A percentile compares a stretch with the other conserved stretches of the same genome.
Conservation (phyloP, 1,140 invertebrate species). For the Lasioglossum baleicum region DNA sequence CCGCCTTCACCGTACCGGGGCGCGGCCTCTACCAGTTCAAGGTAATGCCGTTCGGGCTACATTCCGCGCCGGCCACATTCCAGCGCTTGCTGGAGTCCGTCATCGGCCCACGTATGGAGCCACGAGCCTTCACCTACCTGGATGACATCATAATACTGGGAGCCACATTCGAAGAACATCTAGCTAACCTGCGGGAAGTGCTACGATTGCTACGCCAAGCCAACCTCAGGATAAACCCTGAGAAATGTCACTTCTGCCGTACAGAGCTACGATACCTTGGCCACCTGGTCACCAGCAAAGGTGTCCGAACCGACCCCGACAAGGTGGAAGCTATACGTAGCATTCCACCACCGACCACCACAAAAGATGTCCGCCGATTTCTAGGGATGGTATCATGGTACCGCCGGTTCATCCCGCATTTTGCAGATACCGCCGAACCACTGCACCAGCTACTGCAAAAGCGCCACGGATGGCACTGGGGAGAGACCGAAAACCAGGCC, state of each 20-base stretch:
- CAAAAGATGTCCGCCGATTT: background rate
- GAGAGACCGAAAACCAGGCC: too few species aligned
- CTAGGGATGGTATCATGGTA: conserved; percentile 4
- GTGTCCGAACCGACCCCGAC: background rate
- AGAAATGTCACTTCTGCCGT: background rate
- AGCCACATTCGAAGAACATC: conserved; percentile 31
- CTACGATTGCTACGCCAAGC: background rate
- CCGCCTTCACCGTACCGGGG: conserved; percentile 24
- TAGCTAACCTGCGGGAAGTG: background rate
- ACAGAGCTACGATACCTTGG: background rate
- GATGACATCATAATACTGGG: conserved; percentile 64
- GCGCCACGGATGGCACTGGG: background rate
- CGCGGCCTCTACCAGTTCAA: conserved; percentile 64
- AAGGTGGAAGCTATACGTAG: background rate
- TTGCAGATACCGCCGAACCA: background rate
- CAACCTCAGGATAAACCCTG: background rate
- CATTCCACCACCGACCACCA: background rate
- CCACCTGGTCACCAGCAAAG: background rate
- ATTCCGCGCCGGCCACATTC: conserved; percentile 12
- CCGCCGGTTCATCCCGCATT: background rate
- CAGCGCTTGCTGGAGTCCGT: background rate
- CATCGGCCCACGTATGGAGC: conserved; percentile 63
- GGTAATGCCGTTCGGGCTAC: background rate
- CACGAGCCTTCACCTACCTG: conserved; percentile 59
- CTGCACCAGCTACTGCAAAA: background rate